Base-by-base conservation (phyloP, 2,888 invertebrate genomes). In the Adelphocoris suturalis region DNA sequence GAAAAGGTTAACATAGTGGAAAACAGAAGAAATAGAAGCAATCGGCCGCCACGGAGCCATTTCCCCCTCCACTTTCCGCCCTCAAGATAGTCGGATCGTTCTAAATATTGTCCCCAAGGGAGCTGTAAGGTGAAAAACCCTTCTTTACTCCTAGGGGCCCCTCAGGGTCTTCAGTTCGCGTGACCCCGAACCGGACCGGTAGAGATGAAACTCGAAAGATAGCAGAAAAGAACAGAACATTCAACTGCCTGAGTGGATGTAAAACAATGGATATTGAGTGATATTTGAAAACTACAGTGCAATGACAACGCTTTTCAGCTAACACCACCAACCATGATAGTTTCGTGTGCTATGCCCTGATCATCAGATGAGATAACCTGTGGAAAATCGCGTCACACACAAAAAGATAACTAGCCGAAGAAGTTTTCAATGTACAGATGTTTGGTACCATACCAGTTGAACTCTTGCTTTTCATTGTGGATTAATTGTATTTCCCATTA, bases 51-150 rank as follows among this genome's bases (percentile, higher is more conserved):
- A 57, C 27, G 85, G 85, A 61, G 57, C 46, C 61, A 37, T 85
- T 85, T 37, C 57, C 28, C 37, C 85, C 14, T 57, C 85, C 85
- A 23, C 28, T 85, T 85, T 37, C 19, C 2, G 16, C 85, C 37
- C 27, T 82, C 82, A 37, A 57, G 85, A 82, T 82, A 48, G 82
- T 23, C 46, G 82, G 82, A 82, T 48, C 82, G 82, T 82, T 82
- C 47, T 47, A 5, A 37, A 85, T 28, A 85, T 85, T 28, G 85
- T 61, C 57, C 85, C 28, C 85, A 14, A 14, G 85, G 27, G 85
- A 55, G 55, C 37, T 11, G 27, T 85, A 57, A 85, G 37, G 85
- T 37, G 61, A 57, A 57, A 85, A 57, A 12, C 57, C 37, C 57
- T 57, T 85, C 57, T 61, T 28, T 23, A 23, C 78, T 78, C 78